Evolutionary conservation across 2,888 invertebrate genomes (phyloP), one percentile per base, ranked within the genome.

Genomic region (Aquatica leii): DNA sequence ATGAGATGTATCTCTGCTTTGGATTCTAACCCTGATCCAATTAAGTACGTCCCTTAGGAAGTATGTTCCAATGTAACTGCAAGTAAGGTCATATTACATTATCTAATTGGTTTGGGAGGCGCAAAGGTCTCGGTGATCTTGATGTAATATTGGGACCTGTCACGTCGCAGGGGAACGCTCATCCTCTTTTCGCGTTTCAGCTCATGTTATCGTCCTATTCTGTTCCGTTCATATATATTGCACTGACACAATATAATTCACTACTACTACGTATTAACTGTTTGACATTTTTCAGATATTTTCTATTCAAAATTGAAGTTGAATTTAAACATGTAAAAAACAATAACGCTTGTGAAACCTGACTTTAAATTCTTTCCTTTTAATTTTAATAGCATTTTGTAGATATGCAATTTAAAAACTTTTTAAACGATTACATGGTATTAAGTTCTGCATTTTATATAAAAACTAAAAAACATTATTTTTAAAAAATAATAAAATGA

Each of bases 61-160:
- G 55, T 67, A 56, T 61, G 56, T 51, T 59, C 58, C 40, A 52
- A 62, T 65, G 62, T 68, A 58, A 56, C 59, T 65, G 65, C 62
- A 71, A 62, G 69, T 67, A 66, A 68, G 67, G 67, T 66, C 61
- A 59, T 64, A 69, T 69, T 70, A 67, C 66, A 67, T 70, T 69
- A 70, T 54, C 62, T 70, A 69, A 70, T 70, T 69, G 69, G 66
- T 62, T 62, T 66, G 70, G 70, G 69, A 70, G 59, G 43, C 56
- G 52, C 62, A 56, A 51, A 67, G 62, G 67, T 55, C 62, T 65
- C 65, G 62, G 65, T 65, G 65, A 65, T 65, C 61, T 60, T 65
- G 62, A 58, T 65, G 65, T 65, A 65, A 65, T 65, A 65, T 65
- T 48, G 65, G 65, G 56, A 62, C 62, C 61, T 65, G 65, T 62